Conservation (phyloP, 2,888 invertebrate genomes). For the Eupithecia tripunctaria region DNA sequence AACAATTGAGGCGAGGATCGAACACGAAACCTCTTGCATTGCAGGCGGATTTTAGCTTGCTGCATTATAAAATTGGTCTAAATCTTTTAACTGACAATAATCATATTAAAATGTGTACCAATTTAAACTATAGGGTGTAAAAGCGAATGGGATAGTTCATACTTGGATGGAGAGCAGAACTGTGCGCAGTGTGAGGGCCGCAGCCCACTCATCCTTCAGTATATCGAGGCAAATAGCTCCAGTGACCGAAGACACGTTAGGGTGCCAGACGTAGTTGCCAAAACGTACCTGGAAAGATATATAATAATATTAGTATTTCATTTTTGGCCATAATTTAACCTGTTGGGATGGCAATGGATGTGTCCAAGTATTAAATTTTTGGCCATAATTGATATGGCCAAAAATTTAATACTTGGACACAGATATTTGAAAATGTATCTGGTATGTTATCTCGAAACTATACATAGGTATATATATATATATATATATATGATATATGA, state of each 20-base stretch:
- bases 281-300: conserved; percentile 92
- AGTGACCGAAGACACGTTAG: conserved; percentile 99
- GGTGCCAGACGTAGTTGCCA: conserved; percentile 99
- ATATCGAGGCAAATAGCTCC: conserved; percentile 99
- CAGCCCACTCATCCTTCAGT: conserved; percentile 99
- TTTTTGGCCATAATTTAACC: too few species aligned
- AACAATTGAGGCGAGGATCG: too few species aligned
- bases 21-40: too few species aligned
- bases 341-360: too few species aligned
- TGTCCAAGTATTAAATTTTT: too few species aligned
- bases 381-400: background rate
- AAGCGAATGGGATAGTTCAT: background rate
- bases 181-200: conserved; percentile 98
- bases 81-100: background rate
- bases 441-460: too few species aligned
- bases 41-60: too few species aligned
- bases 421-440: background rate
- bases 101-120: background rate
- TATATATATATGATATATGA: too few species aligned
- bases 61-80: background rate
- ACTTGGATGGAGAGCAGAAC: conserved; percentile 94
- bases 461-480: too few species aligned
- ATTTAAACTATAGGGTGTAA: background rate
- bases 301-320: background rate
- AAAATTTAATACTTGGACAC: too few species aligned